Evolutionary conservation across 2,797 vertebrate genomes (phyloP), one percentile per base, ranked within the genome.

Genomic region (Psittacula echo): DNA sequence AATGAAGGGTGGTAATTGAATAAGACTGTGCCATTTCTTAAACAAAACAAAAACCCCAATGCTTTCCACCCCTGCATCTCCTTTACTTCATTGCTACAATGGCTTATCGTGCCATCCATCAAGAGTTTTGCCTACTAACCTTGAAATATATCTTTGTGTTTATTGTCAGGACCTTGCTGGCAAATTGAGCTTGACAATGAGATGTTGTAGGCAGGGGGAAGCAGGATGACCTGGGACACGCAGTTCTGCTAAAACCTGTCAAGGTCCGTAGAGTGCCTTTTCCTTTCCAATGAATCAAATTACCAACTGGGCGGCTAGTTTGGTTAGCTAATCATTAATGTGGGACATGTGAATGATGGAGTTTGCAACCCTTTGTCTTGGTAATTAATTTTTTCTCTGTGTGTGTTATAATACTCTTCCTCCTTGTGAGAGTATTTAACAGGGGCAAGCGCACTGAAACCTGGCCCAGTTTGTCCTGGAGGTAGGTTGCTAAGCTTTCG

Each of bases 161-260:
- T 96, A 93, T 97, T 97, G 85, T 97, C 90, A 96, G 87, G 85
- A 51, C 47, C 47, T 79, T 91, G 61, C 80, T 97, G 74, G 91
- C 93, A 97, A 98, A 97, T 97, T 87, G 76, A 91, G 94, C 94
- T 96, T 97, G 95, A 96, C 93, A 97, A 93, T 94, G 78, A 88
- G 51, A 93, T 92, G 82, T 73, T 87, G 94, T 96, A 96, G 89
- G 56, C 53, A 79, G 67, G 67, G 95, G 76, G 68, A 97, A 97
- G 79, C 96, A 89, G 50, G 68, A 77, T 95, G 97, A 98, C 97
- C 97, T 89, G 87, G 97, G 94, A 97, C 95, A 60, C 15, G 0
- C 81, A 85, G 85, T 97, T 96, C 96, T 96, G 37, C 85, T 95
- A 71, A 95, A 97, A 90, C 94, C 94, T 95, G 90, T 96, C 93